These are phyloP conservation scores for Galagoides demidoff DNA, from an alignment of 2,797 vertebrate species.

Conservation along the genomic window DNA sequence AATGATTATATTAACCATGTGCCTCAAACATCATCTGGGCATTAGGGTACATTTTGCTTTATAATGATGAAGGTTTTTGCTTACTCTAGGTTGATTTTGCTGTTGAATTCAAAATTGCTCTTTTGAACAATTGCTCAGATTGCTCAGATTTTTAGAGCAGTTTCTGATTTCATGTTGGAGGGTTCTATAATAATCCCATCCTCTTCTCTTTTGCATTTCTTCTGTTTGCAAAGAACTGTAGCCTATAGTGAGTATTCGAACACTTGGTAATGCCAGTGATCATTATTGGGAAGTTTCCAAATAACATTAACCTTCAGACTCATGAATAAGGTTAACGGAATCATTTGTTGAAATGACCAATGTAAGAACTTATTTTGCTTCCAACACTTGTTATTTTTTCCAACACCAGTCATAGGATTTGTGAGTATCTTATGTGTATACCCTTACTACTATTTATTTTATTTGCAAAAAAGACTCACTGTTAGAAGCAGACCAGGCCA, in stretches of 20 bases:
- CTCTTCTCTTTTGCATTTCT: background rate
- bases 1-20: background rate
- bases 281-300: background rate
- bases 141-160: background rate
- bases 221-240: background rate
- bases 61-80: background rate
- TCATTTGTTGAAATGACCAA: background rate
- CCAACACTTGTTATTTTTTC: slow-evolving; percentile 41
- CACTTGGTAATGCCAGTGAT: background rate
- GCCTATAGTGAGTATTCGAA: background rate
- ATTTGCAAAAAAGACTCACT: background rate
- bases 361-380: background rate
- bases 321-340: background rate
- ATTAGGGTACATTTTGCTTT: background rate
- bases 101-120: background rate
- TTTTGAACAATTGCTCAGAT: background rate
- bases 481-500: background rate
- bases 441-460: slow-evolving; percentile 37
- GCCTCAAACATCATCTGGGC: background rate
- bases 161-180: background rate
- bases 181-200: background rate
- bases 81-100: background rate
- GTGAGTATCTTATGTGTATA: background rate
- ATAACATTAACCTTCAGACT: background rate
- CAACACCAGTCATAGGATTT: background rate